Conservation (phyloP, 2,113 vertebrate genomes). For the Puffinus mauretanicus region DNA sequence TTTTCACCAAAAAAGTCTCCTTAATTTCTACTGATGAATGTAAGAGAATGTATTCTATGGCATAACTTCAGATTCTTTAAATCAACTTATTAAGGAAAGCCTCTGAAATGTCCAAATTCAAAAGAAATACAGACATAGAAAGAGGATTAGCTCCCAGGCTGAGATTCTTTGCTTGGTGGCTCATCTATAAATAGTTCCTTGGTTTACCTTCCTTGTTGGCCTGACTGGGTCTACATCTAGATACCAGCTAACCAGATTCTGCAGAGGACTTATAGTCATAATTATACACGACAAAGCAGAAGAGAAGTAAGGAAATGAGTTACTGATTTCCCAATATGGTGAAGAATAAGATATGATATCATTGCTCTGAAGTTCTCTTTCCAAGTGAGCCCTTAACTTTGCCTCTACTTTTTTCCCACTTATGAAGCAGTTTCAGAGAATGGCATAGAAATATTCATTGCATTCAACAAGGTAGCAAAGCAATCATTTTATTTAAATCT, state of each 20-base stretch:
- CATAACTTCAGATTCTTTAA: not conserved
- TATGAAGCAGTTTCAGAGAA: not conserved
- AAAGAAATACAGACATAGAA: not conserved
- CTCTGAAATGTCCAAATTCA: not conserved
- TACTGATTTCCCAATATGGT: not conserved
- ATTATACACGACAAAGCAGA: not conserved
- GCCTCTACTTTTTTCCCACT: not conserved
- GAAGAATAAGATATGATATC: not conserved
- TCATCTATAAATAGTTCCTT: not conserved
- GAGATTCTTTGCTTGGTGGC: not conserved
- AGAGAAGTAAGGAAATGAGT: not conserved
- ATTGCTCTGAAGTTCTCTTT: not conserved
- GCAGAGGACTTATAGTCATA: not conserved
- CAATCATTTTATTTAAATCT: not conserved
- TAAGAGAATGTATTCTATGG: rapidly evolving
- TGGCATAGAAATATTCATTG: not conserved
- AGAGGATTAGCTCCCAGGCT: rapidly evolving
- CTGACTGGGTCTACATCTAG: not conserved
- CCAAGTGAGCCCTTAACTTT: not conserved
- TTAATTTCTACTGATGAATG: not conserved
- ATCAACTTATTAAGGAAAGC: not conserved
- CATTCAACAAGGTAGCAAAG: not conserved
- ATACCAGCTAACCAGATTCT: not conserved
- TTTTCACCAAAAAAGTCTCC: not conserved
- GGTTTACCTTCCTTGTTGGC: not conserved